Evolutionary conservation across 2,113 vertebrate species (phyloP).

Genomic region (Apus apus): DNA sequence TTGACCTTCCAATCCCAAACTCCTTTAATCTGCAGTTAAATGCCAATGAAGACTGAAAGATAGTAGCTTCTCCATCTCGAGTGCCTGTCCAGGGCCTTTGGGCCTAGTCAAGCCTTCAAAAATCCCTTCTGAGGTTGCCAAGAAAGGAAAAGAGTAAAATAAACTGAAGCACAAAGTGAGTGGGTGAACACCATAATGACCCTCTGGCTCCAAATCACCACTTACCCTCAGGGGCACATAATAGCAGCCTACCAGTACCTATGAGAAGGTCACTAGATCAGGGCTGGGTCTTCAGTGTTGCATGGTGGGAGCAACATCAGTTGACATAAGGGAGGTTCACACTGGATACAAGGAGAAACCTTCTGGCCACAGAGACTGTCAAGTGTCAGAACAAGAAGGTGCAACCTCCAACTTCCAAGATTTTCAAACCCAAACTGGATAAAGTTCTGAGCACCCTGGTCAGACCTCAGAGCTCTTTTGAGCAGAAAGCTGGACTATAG

Average conservation of each 20-base stretch:
- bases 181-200: neutral
- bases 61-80: neutral
- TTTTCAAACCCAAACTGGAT: neutral
- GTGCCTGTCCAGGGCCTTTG: neutral
- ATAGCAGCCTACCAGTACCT: neutral
- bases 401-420: neutral
- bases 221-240: neutral
- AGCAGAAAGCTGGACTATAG: neutral
- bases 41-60: neutral
- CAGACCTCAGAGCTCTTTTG: no score
- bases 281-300: neutral
- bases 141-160: neutral
- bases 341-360: neutral
- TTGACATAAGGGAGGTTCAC: neutral
- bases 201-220: neutral
- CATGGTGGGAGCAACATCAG: rapidly evolving
- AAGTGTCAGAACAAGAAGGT: neutral
- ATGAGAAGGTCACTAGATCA: neutral
- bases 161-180: neutral
- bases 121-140: neutral
- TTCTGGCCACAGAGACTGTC: neutral
- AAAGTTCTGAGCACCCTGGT: neutral
- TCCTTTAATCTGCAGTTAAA: neutral
- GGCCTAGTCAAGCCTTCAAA: neutral
- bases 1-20: neutral